Evolutionary conservation across 2,797 vertebrate species (phyloP).

Genomic region (Myotis vivesi): DNA sequence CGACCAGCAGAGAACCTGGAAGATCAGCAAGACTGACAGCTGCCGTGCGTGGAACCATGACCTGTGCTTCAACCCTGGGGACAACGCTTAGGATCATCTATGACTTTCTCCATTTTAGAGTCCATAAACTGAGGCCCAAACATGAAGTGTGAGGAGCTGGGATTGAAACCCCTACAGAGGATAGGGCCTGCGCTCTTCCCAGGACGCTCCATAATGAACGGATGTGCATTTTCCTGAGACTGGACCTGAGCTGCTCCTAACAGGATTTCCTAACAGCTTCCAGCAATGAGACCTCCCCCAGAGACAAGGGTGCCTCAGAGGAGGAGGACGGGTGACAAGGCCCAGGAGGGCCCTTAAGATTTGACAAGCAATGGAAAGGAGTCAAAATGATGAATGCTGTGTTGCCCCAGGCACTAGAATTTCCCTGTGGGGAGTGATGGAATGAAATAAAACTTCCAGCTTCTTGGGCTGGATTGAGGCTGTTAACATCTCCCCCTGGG

Average conservation of each 20-base stretch:
- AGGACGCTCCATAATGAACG: not conserved
- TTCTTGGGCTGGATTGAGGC: not conserved
- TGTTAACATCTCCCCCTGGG: not conserved
- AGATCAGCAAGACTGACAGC: not conserved
- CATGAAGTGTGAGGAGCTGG: not conserved
- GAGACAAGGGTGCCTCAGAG: not conserved
- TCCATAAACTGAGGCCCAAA: not conserved
- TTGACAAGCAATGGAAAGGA: conserved; percentile 23
- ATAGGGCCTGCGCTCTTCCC: not conserved
- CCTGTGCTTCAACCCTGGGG: not conserved
- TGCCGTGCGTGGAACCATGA: accelerated
- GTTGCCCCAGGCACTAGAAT: not conserved
- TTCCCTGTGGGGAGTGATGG: not conserved
- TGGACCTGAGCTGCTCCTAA: not conserved
- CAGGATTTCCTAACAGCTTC: not conserved
- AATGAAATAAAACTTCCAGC: not conserved
- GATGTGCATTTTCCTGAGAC: not conserved
- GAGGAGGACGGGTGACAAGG: not conserved
- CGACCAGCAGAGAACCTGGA: not conserved
- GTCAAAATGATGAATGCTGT: conserved; percentile 34
- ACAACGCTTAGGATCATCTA: not conserved
- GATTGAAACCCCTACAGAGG: not conserved
- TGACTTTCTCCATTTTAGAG: not conserved
- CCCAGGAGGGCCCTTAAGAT: not conserved
- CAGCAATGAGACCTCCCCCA: not conserved